These are phyloP conservation scores for Agrotis segetum DNA, from an alignment of 2,888 invertebrate genomes.

Conservation along the genomic window DNA sequence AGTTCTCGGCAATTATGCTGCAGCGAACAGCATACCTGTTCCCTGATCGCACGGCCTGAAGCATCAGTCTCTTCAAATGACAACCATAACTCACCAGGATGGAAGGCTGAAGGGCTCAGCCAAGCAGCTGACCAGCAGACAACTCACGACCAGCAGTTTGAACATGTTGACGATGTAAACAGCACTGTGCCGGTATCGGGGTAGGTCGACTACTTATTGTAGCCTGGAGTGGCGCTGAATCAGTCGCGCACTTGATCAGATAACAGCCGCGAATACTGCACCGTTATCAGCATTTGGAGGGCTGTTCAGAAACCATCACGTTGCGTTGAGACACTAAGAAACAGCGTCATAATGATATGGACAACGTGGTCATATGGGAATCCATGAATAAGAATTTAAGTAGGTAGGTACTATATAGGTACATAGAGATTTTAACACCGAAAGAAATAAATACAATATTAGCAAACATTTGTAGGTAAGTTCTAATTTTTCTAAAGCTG, in stretches of 20 bases:
- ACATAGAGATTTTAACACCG: too few species aligned
- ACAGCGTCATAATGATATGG: not conserved
- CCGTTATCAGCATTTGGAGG: conserved; percentile 9
- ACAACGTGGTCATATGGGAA: not conserved
- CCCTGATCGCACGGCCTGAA: not conserved
- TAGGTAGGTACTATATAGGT: too few species aligned
- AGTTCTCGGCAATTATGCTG: not conserved
- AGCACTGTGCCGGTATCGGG: conserved; percentile 18
- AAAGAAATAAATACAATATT: too few species aligned
- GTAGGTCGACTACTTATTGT: conserved; percentile 28
- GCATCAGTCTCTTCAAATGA: not conserved
- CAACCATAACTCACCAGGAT: conserved; percentile 20
- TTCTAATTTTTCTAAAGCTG: too few species aligned
- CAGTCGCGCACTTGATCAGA: conserved; percentile 34
- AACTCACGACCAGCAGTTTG: conserved; percentile 40
- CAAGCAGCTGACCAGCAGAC: conserved; percentile 26
- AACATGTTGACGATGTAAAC: conserved; percentile 32
- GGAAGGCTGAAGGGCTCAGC: conserved; percentile 16
- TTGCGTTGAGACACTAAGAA: conserved; percentile 35
- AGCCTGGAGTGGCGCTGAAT: conserved; percentile 42
- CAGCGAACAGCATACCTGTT: not conserved
- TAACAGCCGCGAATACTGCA: conserved; percentile 20
- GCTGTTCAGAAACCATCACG: conserved; percentile 28
- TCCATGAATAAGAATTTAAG: not conserved
- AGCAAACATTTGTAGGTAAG: too few species aligned